Conservation (phyloP, 2,888 invertebrate genomes). For the Corbicula japonica region DNA sequence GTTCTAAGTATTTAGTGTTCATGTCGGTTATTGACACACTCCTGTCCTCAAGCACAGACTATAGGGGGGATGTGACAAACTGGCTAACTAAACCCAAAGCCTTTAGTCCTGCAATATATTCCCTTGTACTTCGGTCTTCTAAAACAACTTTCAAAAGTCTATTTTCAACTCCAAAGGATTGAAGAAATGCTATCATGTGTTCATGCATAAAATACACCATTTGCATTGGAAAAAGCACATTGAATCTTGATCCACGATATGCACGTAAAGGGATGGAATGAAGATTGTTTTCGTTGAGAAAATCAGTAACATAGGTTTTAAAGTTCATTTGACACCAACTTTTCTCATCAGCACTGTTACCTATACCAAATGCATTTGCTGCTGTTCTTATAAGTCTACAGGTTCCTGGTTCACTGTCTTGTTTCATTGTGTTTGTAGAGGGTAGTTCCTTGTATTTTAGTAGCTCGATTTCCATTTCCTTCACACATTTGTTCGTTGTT, state of each 20-base stretch:
- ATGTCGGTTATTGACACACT: constrained; percentile 32
- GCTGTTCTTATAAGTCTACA: constrained; percentile 45
- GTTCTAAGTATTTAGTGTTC: constrained; percentile 33
- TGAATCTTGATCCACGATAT: constrained; percentile 34
- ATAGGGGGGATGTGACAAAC: constrained; percentile 29
- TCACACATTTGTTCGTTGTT: constrained; percentile 24
- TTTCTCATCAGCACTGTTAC: constrained; percentile 48
- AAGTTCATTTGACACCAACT: constrained; percentile 46
- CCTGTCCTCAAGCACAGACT: constrained; percentile 30
- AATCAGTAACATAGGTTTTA: constrained; percentile 19
- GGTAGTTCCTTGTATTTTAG: constrained; percentile 23
- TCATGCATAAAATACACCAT: constrained; percentile 53
- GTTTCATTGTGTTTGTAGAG: constrained; percentile 37
- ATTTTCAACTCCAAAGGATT: constrained; percentile 47
- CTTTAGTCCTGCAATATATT: constrained; percentile 35
- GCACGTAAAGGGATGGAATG: constrained; percentile 15
- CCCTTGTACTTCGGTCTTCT: constrained; percentile 17
- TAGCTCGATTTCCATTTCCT: constrained; percentile 38
- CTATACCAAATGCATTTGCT: constrained; percentile 48
- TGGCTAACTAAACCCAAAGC: constrained; percentile 26
- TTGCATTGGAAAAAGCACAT: constrained; percentile 46
- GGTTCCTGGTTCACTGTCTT: constrained; percentile 33
- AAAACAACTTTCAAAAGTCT: constrained; percentile 48
- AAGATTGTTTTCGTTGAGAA: constrained; percentile 7
- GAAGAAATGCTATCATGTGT: constrained; percentile 45